Base-by-base conservation (phyloP, 2,113 vertebrate genomes). In the Notarius lentiginosus region DNA sequence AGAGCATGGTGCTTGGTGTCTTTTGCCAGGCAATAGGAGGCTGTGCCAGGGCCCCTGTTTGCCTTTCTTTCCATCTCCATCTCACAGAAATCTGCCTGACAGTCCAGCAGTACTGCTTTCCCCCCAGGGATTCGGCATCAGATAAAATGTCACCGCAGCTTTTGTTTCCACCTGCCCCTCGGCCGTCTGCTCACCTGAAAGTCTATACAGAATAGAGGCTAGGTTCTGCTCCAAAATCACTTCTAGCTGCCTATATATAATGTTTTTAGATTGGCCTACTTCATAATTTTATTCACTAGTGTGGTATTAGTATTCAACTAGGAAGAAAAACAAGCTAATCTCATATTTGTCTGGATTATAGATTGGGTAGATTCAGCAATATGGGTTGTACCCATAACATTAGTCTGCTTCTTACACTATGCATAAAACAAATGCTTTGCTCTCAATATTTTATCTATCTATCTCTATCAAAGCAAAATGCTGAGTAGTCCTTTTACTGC, bases 121-220 rank as follows among this genome's bases (percentile, higher is more conserved):
- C 93, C 93, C 91, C 90, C 91, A 94, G 92, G 95, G 93, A 93
- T 90, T 91, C 81, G 87, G 91, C 89, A 82, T 93, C 92, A 94
- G 92, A 95, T 94, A 89, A 93, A 94, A 95, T 95, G 94, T 94
- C 94, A 95, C 91, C 55, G 27, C 80, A 89, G 91, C 91, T 94
- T 95, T 87, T 93, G 94, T 94, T 94, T 91, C 90, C 88, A 7
- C 53, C 79, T 86, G 92, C 92, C 93, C 93, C 93, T 92, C 90
- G 91, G 92, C 88, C 56, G 87, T 89, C 91, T 84, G 89, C 87
- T 86, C 91, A 94, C 93, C 94, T 93, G 88, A 90, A 89, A 88
- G 85, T 61, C 79, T 63, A 80, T 87, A 89, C 89, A 90, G 88
- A 89, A 58, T 47, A 80, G 61, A 79, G 22, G 51, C 61, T 20